Percentiles rank a stretch among this genome's conserved stretches.
Evolutionary conservation across 2,888 invertebrate species (phyloP).

Genomic region (Pammene aurita): DNA sequence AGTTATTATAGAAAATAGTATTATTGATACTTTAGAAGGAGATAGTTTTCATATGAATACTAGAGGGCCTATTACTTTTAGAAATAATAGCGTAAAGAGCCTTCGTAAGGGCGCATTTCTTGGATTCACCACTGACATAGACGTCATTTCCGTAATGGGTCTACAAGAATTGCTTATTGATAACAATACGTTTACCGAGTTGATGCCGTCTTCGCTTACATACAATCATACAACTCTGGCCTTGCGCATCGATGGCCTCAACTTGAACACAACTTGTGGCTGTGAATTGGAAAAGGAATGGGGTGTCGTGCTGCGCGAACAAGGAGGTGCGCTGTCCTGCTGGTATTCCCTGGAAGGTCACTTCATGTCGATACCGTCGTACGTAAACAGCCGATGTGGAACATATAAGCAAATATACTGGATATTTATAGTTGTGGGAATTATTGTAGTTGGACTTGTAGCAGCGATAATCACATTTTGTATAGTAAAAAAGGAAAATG

Average conservation of each 20-base stretch:
- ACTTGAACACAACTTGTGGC: slow-evolving; percentile 83
- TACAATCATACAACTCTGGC: slow-evolving; percentile 83
- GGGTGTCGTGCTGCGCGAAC: slow-evolving; percentile 63
- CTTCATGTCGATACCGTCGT: slow-evolving; percentile 70
- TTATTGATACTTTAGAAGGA: slow-evolving; percentile 84
- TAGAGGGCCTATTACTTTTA: slow-evolving; percentile 85
- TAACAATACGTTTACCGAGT: slow-evolving; percentile 84
- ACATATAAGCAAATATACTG: slow-evolving; percentile 74
- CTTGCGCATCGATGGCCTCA: slow-evolving; percentile 82
- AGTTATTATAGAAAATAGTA: slow-evolving; percentile 84
- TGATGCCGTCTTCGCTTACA: slow-evolving; percentile 83
- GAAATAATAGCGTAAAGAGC: slow-evolving; percentile 85
- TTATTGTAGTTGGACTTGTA: slow-evolving; percentile 73
- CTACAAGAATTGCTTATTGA: slow-evolving; percentile 84
- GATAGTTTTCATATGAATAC: slow-evolving; percentile 86
- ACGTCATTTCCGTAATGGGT: slow-evolving; percentile 70
- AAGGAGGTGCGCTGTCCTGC: slow-evolving; percentile 69
- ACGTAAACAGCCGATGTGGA: slow-evolving; percentile 70
- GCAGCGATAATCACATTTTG: slow-evolving; percentile 77
- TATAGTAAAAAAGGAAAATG: slow-evolving; percentile 76
- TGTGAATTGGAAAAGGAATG: slow-evolving; percentile 78
- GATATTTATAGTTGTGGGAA: slow-evolving; percentile 76
- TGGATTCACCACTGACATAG: slow-evolving; percentile 80
- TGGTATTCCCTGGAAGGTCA: slow-evolving; percentile 72
- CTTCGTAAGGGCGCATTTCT: slow-evolving; percentile 85